Evolutionary conservation across 2,888 invertebrate species (phyloP), one percentile per base, ranked within the genome.

Genomic region (Bembecia ichneumoniformis): DNA sequence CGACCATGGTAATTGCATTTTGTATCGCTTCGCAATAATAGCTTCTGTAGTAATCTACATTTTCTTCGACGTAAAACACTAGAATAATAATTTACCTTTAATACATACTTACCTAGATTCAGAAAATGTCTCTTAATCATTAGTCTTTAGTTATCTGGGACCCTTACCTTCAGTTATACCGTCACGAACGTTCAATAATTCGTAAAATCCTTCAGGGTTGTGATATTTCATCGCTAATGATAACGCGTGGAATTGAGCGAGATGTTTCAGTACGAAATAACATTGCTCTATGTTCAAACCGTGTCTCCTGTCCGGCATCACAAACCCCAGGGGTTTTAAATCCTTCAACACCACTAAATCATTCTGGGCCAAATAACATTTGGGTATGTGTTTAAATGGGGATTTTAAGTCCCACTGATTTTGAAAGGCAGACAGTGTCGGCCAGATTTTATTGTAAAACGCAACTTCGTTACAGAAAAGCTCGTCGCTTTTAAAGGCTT

Each of bases 391-490:
- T 52, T 78, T 81, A 49, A 90, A 90, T 0, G 83, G 77, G n/a
- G 77, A 63, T 15, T 74, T 72, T 0, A 80, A 67, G 53, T 76
- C 72, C 77, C 83, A 83, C 49, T 73, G 70, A 3, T 70, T 64
- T 66, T 93, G 92, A 56, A 92, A 91, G 49, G 80, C 74, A 0
- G 84, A 64, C 20, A 93, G 63, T n/a, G 90, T 88, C 4, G 93
- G 92, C 88, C 93, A 90, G 11, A 92, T 91, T 58, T 89, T 88
- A 35, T 89, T 93, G 64, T 93, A 93, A 65, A 93, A 93, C 7
- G 90, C 90, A 0, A 92, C 91, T 71, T 93, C 93, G 59, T 93
- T 93, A 62, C 90, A 88, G 66, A 93, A 93, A 0, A 93, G 70
- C 50, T 89, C 87, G 51, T 92, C 93, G 63, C 92, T 92, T 69